Evolutionary conservation across 2,113 vertebrate genomes (phyloP), one percentile per base, ranked within the genome.

Genomic region (Megatriorchis doriae): DNA sequence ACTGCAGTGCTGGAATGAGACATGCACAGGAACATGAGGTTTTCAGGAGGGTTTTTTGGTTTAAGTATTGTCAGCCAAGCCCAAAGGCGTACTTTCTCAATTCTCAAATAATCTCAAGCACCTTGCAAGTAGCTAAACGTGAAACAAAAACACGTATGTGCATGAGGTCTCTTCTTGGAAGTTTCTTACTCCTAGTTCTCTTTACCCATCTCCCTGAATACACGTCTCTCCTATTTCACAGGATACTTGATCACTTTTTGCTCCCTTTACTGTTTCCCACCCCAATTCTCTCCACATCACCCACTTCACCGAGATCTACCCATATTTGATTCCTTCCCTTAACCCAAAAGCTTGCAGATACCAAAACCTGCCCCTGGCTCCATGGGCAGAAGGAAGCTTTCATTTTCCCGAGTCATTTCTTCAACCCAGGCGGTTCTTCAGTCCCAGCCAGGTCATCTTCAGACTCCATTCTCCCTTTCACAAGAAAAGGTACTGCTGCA

Each of bases 101-200:
- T 48, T 93, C 36, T 58, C 62, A 59, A 23, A 62, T 19, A 4
- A 58, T 53, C 52, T 71, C 56, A 75, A 71, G 27, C 43, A 77
- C 8, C 43, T 63, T 67, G 22, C 42, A 80, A 72, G 22, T 14
- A 88, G 38, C 27, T 67, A 7, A 53, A 55, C 0, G 0, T 17
- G 8, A 91, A 63, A 62, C 6, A 82, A 67, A 67, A 71, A 4
- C 8, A 31, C 1, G 4, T 45, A 48, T 17, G 3, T 9, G 40
- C 0, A 0, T 16, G 11, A 17, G 38, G 16, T 55, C 14, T 36
- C 25, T 68, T 52, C 16, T 58, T 55, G 7, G 6, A 73, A 34
- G 19, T 66, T 84, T 63, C 16, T 21, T 40, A 40, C 13, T 81
- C 32, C 36, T 45, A 38, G 25, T 14, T 88, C 19, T 74, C 42